Evolutionary conservation across 2,888 invertebrate genomes (phyloP), one percentile per base, ranked within the genome.

Genomic region (Yponomeuta cagnagella): DNA sequence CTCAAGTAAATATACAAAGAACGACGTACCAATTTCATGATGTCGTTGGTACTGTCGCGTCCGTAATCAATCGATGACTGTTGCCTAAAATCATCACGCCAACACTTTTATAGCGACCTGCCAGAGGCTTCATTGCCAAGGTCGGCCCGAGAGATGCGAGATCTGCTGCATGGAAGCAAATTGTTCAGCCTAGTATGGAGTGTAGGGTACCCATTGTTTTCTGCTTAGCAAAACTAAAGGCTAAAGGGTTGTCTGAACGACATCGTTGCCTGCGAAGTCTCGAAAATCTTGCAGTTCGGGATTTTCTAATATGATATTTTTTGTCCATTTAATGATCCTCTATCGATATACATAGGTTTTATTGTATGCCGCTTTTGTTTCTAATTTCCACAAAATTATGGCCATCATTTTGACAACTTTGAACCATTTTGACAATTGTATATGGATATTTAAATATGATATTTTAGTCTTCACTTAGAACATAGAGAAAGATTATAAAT

Each of bases 1-100:
- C 15, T 15, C 52, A 58, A 58, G 4, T 12, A 58, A 58, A 58
- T 15, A 2, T 5, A 67, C 43, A 37, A 10, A 1, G 79, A 79
- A 48, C 63, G 48, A 87, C 89, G 80, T 84, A 91, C 90, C 90
- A 86, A 82, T 87, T 90, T 83, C 90, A 91, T 91, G 88, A 80
- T 89, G 66, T 63, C 69, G 12, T 30, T 37, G 63, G 52, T 30
- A 88, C 74, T 82, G 78, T 76, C 79, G 77, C 77, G 76, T 77
- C 80, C 76, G 80, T 75, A 77, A 80, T 80, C 80, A 79, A 78
- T 80, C 76, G 76, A 77, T 77, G 87, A 89, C 86, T 90, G 89
- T 78, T 81, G 80, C 75, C 77, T 74, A 76, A 72, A 71, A 74
- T 74, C 73, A 75, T 76, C 72, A 71, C 76, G 73, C 75, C 3